These are phyloP conservation scores for Embidobia sp. DNA, from an alignment of 2,888 invertebrate species.

Conservation along the genomic window DNA sequence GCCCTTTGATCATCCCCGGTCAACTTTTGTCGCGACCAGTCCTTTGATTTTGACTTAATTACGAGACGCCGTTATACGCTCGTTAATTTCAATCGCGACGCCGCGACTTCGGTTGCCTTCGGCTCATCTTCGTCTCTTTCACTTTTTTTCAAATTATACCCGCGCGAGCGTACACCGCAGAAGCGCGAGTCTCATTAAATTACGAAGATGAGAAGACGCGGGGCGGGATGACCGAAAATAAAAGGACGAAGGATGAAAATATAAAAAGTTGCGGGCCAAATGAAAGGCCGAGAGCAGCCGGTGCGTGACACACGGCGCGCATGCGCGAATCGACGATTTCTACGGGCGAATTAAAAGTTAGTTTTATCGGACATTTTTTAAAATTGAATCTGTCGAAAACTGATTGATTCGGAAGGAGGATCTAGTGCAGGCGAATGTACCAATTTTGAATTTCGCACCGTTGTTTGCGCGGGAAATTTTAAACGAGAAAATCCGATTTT, in stretches of 20 bases:
- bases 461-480: too few species aligned
- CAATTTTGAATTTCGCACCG: too few species aligned
- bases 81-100: constrained; percentile 55
- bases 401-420: too few species aligned
- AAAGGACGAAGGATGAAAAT: constrained; percentile 62
- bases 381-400: too few species aligned
- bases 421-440: too few species aligned
- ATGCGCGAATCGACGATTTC: constrained; percentile 65
- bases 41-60: constrained; percentile 48
- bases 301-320: constrained; percentile 76
- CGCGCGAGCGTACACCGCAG: constrained; percentile 65
- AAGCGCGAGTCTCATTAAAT: constrained; percentile 72
- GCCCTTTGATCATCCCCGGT: constrained; percentile 17
- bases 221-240: constrained; percentile 46
- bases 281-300: constrained; percentile 67
- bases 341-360: too few species aligned
- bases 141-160: constrained; percentile 53
- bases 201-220: constrained; percentile 63
- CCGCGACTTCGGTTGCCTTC: constrained; percentile 39
- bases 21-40: constrained; percentile 16
- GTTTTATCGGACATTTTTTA: too few species aligned
- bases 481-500: too few species aligned
- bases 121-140: background rate
- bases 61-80: constrained; percentile 51
- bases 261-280: constrained; percentile 39